phyloP scores from a whole-genome alignment of 1,140 invertebrate genomes.

The Nilaparvata lugens region DNA sequence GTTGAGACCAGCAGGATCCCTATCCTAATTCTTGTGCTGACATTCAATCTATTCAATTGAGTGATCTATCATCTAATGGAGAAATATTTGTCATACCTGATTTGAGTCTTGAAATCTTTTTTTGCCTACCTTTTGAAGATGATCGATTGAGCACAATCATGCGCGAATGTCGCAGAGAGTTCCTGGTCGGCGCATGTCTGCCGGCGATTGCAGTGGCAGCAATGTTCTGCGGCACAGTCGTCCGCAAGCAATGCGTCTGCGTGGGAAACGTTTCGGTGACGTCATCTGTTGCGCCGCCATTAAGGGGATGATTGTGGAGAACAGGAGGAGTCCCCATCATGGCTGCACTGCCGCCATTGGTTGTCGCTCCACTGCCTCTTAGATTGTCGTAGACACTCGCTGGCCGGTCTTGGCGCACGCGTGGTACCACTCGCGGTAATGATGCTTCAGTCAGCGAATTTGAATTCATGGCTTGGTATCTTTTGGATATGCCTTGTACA shows the following conservation, averaged over 20 bases:
- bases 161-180: slow-evolving; percentile 55
- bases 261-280: slow-evolving; percentile 30
- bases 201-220: slow-evolving; percentile 48
- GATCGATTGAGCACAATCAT: slow-evolving; percentile 55
- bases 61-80: too few species aligned
- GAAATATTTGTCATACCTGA: too few species aligned
- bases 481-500: too few species aligned
- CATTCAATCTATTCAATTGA: too few species aligned
- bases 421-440: background rate
- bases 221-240: slow-evolving; percentile 59
- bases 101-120: too few species aligned
- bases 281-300: slow-evolving; percentile 16
- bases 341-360: background rate
- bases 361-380: background rate
- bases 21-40: too few species aligned
- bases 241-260: slow-evolving; percentile 46
- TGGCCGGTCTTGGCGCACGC: slow-evolving; percentile 12
- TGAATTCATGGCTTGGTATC: too few species aligned
- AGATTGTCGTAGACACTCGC: slow-evolving; percentile 24
- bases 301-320: too few species aligned
- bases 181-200: slow-evolving; percentile 57
- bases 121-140: slow-evolving; percentile 40
- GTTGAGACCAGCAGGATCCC: too few species aligned
- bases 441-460: too few species aligned
- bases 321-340: background rate